Conservation (phyloP, 1,140 invertebrate genomes). For the Drosophila mojavensis region DNA sequence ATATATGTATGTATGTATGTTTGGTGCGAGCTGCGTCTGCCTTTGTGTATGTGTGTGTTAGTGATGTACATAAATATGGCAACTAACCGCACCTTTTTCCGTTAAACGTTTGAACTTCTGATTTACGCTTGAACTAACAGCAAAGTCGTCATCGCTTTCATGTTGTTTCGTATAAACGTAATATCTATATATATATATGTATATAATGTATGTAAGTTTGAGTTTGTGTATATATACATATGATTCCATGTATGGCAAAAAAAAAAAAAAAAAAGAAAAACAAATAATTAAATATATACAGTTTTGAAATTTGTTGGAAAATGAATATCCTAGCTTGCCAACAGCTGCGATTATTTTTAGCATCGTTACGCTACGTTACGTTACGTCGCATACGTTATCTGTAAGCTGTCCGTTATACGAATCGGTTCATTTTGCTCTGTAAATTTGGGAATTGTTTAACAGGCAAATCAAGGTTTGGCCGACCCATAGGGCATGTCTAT, state of each 20-base stretch:
- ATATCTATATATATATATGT: background rate
- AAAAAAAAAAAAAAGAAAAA: too few species aligned
- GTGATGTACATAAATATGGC: constrained; percentile 7
- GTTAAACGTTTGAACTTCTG: constrained; percentile 69
- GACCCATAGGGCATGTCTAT: too few species aligned
- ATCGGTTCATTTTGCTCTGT: too few species aligned
- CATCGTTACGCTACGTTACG: background rate
- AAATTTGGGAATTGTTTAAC: too few species aligned
- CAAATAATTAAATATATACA: too few species aligned
- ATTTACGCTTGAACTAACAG: constrained; percentile 55
- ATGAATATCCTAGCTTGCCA: background rate
- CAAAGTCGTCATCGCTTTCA: constrained; percentile 1
- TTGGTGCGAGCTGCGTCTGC: background rate
- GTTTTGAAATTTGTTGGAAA: too few species aligned
- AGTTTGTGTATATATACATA: too few species aligned
- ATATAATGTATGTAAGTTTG: background rate
- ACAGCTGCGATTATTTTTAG: too few species aligned
- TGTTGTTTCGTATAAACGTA: background rate
- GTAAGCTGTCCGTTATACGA: too few species aligned
- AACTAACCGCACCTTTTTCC: constrained; percentile 72
- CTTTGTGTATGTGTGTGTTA: background rate
- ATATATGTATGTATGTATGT: background rate
- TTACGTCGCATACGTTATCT: background rate
- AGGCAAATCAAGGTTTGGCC: too few species aligned
- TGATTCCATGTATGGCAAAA: background rate